These are phyloP conservation scores for Tachyglossus aculeatus DNA, from an alignment of 2,797 vertebrate species.

Conservation along the genomic window DNA sequence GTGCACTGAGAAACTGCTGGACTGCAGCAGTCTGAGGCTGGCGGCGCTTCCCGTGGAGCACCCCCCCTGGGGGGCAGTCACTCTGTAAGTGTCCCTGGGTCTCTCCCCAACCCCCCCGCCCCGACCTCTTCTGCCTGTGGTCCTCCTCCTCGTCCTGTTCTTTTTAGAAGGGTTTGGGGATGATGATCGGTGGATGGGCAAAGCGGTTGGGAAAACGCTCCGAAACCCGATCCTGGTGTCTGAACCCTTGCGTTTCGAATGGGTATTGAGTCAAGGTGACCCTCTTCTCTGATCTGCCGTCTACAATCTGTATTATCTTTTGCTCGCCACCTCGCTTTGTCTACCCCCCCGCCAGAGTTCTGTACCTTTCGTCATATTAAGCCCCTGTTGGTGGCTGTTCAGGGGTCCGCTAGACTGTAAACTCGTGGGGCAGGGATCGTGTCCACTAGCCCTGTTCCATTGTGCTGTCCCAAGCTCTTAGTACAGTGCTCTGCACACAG, in stretches of 20 bases:
- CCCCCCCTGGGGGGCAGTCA: constrained; percentile 82
- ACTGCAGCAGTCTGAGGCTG: constrained; percentile 84
- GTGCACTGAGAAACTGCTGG: constrained; percentile 81
- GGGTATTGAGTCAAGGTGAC: constrained; percentile 37
- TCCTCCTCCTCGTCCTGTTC: not conserved
- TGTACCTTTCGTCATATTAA: too few species aligned
- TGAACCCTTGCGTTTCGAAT: not conserved
- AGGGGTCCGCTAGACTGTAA: too few species aligned
- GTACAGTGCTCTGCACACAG: too few species aligned
- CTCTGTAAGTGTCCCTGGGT: constrained; percentile 36
- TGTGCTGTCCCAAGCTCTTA: too few species aligned
- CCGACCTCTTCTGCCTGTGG: not conserved
- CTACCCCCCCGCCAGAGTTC: too few species aligned
- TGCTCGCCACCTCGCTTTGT: too few species aligned
- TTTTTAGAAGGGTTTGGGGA: not conserved
- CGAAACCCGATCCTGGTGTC: not conserved
- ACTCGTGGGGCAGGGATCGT: too few species aligned
- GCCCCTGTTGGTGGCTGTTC: too few species aligned
- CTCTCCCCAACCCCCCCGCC: not conserved
- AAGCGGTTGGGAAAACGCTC: not conserved
- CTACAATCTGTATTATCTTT: constrained; percentile 23
- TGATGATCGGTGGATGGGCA: not conserved
- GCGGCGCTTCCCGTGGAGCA: constrained; percentile 80
- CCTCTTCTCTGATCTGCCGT: not conserved
- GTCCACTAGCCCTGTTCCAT: too few species aligned